Conservation (phyloP, 2,113 vertebrate genomes). For the Phylloscopus trochilus region DNA sequence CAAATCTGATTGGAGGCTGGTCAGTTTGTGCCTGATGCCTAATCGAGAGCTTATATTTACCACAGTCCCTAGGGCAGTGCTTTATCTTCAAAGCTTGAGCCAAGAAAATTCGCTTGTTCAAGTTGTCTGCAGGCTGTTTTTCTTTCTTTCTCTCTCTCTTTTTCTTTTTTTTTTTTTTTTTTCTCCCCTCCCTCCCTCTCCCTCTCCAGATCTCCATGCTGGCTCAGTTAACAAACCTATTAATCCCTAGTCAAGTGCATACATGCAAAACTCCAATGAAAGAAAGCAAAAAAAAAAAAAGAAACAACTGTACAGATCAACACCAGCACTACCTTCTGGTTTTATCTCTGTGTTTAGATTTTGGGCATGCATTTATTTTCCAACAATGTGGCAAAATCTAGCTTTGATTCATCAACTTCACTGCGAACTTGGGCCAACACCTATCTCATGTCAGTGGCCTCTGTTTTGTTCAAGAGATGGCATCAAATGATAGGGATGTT, state of each 20-base stretch:
- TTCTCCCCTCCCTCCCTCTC: background rate
- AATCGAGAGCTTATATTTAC: conserved; percentile 65
- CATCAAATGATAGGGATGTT: background rate
- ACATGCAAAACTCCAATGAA: conserved; percentile 61
- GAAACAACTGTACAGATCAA: background rate
- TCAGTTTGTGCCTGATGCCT: conserved; percentile 68
- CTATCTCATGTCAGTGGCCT: background rate
- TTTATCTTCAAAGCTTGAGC: conserved; percentile 75
- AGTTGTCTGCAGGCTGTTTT: conserved; percentile 73
- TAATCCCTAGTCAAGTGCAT: conserved; percentile 72
- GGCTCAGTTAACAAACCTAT: conserved; percentile 66
- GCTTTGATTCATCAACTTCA: background rate
- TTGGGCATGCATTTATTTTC: background rate
- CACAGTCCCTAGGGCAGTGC: conserved; percentile 62
- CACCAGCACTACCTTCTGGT: background rate
- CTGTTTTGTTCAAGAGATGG: background rate
- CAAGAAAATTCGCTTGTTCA: conserved; percentile 72
- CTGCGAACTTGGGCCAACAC: background rate
- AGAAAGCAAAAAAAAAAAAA: conserved; percentile 47
- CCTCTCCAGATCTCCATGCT: conserved; percentile 44
- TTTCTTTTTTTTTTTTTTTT: background rate
- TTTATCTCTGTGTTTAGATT: background rate
- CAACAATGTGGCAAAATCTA: background rate
- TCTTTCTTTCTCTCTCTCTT: background rate
- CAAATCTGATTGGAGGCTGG: conserved; percentile 64